Conservation (phyloP, 1,140 invertebrate species). For the Zaprionus tsacasi region DNA sequence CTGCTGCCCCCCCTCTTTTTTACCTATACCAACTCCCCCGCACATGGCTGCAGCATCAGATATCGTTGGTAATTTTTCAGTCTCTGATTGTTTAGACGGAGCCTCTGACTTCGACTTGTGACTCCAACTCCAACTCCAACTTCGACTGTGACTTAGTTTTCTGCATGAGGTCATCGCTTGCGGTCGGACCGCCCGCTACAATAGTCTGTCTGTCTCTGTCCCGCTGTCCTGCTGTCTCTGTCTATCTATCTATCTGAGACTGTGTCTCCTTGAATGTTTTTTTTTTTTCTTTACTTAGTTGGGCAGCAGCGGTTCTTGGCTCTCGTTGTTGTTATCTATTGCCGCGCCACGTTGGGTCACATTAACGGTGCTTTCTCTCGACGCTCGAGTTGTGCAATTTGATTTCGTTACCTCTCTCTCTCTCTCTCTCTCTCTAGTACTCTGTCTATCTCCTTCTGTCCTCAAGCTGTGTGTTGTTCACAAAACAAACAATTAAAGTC, state of each 20-base stretch:
- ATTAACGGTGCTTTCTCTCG: slow-evolving; percentile 78
- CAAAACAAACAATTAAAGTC: slow-evolving; percentile 77
- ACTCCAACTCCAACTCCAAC: slow-evolving; percentile 3
- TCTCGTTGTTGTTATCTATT: slow-evolving; percentile 49
- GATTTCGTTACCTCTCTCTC: slow-evolving; percentile 57
- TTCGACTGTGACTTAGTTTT: slow-evolving; percentile 74
- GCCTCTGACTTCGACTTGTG: slow-evolving; percentile 19
- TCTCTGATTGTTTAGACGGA: slow-evolving; percentile 58
- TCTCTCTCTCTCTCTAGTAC: neutral
- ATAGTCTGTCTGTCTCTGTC: slow-evolving; percentile 26
- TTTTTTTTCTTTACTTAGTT: slow-evolving; percentile 28
- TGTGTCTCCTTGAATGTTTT: slow-evolving; percentile 62
- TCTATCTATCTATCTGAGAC: slow-evolving; percentile 30
- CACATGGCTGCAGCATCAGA: slow-evolving; percentile 32
- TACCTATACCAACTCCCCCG: neutral
- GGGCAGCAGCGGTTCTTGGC: slow-evolving; percentile 51
- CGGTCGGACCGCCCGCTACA: slow-evolving; percentile 69
- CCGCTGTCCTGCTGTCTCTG: slow-evolving; percentile 40
- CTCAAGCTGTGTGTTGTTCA: neutral
- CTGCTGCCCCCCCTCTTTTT: neutral
- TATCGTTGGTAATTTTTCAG: slow-evolving; percentile 73
- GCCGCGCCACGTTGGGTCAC: slow-evolving; percentile 75
- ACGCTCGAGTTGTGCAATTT: slow-evolving; percentile 78
- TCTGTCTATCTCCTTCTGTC: neutral
- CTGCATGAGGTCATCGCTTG: slow-evolving; percentile 76